A percentile compares a stretch with the other conserved stretches of the same genome.
Conservation (phyloP, 1,140 invertebrate genomes). For the Pentalonia nigronervosa region DNA sequence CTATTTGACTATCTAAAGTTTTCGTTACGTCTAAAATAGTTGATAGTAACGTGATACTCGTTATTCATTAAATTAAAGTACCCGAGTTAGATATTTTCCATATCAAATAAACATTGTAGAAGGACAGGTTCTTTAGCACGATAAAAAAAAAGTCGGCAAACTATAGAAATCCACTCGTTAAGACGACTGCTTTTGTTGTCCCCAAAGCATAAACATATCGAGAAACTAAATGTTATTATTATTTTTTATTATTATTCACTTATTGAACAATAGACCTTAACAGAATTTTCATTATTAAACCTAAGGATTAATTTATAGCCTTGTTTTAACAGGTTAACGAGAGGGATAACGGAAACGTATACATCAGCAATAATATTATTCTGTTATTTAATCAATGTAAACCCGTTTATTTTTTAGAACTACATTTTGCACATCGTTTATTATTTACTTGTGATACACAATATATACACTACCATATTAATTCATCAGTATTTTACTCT, state of each 20-base stretch:
- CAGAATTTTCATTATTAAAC: not conserved
- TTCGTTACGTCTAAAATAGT: not conserved
- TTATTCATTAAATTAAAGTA: not conserved
- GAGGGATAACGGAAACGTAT: not conserved
- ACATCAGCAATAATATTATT: not conserved
- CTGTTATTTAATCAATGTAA: constrained; percentile 12
- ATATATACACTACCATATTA: not conserved
- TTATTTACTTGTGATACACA: not conserved
- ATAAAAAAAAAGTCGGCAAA: constrained; percentile 36
- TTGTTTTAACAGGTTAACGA: constrained; percentile 10
- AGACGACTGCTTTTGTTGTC: not conserved
- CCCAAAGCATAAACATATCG: not conserved
- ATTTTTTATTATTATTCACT: not conserved
- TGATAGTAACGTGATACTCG: not conserved
- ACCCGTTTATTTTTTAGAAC: not conserved
- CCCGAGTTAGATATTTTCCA: not conserved
- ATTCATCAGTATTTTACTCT: not conserved
- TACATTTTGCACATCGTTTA: not conserved
- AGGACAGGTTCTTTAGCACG: constrained; percentile 17
- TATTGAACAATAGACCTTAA: constrained; percentile 41
- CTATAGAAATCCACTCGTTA: constrained; percentile 43
- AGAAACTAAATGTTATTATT: not conserved
- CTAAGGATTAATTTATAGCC: constrained; percentile 23
- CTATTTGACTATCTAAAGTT: not conserved
- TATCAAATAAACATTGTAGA: constrained; percentile 35